A percentile compares a stretch with the other conserved stretches of the same genome.
These are phyloP conservation scores for Holacanthus passer DNA, from an alignment of 2,113 vertebrate genomes.

Conservation along the genomic window DNA sequence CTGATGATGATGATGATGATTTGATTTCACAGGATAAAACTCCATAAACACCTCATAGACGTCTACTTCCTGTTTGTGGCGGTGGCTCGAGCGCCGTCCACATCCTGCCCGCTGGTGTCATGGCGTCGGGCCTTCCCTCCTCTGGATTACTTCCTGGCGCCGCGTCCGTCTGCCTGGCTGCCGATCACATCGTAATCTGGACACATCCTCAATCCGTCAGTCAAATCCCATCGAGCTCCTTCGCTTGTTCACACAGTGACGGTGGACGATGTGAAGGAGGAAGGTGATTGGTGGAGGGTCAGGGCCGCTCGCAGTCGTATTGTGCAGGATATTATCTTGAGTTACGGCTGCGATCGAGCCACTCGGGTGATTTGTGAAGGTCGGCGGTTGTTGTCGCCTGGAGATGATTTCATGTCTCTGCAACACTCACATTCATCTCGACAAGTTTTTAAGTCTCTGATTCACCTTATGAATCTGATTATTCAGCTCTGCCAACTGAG, in stretches of 20 bases:
- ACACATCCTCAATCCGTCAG: conserved; percentile 36
- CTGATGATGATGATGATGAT: too few species aligned
- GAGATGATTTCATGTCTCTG: conserved; percentile 21
- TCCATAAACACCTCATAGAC: neutral
- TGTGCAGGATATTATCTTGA: conserved; percentile 16
- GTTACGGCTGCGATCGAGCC: conserved; percentile 44
- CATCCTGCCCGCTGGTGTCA: neutral
- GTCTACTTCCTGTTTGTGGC: neutral
- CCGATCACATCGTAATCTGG: conserved; percentile 40
- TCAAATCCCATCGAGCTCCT: conserved; percentile 48
- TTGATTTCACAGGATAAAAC: too few species aligned
- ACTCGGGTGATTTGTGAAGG: conserved; percentile 45
- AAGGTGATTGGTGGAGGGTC: conserved; percentile 28
- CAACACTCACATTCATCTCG: neutral
- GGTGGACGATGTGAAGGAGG: neutral
- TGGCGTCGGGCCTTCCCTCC: neutral
- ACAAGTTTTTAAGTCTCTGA: neutral
- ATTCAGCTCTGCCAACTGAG: neutral
- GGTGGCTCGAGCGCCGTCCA: neutral
- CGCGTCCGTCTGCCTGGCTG: neutral
- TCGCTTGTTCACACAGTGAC: conserved; percentile 22
- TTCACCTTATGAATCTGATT: neutral
- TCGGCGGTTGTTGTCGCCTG: neutral
- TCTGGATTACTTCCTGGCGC: conserved; percentile 26
- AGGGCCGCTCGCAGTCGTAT: conserved; percentile 5